Conservation (phyloP, 1,140 invertebrate genomes). For the Cydia fagiglandana region DNA sequence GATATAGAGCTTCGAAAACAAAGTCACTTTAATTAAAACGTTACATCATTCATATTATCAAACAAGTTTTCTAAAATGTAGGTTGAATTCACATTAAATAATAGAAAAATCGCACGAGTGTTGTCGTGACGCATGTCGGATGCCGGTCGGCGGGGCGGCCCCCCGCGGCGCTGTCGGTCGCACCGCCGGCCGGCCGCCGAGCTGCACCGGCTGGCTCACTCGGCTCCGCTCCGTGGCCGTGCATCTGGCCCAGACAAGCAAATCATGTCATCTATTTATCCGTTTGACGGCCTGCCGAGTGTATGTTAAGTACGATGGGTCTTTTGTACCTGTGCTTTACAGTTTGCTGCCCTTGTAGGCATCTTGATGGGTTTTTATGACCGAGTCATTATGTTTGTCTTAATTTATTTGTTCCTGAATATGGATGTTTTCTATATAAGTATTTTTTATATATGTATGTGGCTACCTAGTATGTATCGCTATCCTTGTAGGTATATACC, state of each 20-base stretch:
- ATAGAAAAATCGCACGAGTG: background rate
- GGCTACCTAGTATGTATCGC: too few species aligned
- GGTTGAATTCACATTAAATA: background rate
- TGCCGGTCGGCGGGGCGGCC: background rate
- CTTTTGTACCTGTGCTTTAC: too few species aligned
- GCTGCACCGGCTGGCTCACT: background rate
- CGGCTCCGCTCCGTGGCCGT: background rate
- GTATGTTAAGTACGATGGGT: background rate
- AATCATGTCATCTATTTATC: background rate
- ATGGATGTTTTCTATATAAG: too few species aligned
- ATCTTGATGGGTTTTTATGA: too few species aligned
- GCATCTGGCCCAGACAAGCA: background rate
- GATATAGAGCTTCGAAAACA: too few species aligned
- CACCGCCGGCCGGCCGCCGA: background rate
- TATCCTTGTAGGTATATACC: too few species aligned
- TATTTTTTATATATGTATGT: too few species aligned
- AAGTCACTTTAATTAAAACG: too few species aligned
- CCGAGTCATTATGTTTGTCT: too few species aligned
- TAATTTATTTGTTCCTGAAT: too few species aligned
- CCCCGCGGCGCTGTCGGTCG: conserved; percentile 1
- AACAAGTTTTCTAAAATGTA: background rate
- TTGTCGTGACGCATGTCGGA: background rate
- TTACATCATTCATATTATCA: background rate
- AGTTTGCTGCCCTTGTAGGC: too few species aligned
- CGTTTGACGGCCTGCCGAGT: background rate